Evolutionary conservation across 2,888 invertebrate genomes (phyloP), one percentile per base, ranked within the genome.

Genomic region (Oligia latruncula): DNA sequence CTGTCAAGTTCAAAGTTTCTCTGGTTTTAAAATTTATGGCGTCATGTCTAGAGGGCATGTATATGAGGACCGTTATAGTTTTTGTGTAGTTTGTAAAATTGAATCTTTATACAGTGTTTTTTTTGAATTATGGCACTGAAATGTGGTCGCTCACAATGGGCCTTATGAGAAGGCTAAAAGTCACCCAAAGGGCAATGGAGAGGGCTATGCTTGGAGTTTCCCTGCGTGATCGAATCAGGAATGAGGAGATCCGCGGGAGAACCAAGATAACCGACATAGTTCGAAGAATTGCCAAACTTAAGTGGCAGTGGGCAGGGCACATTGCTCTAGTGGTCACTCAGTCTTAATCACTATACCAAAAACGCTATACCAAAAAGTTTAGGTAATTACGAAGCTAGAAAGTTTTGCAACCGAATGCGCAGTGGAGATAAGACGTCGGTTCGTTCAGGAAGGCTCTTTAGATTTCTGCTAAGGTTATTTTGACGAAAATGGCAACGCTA

Each of bases 21-120:
- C 35, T 23, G 49, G 66, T 74, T 84, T 71, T 78, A 46, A 62
- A 72, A 66, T 84, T 49, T 81, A 81, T 80, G 40, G 46, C 23
- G 15, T 40, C 20, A 65, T 74, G 6, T 35, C 73, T 62, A 29
- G 1, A 58, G 11, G 20, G 11, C 15, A 35, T 68, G 4, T 49
- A 72, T 70, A 82, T 77, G 0, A 68, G 0, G 5, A 11, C 11
- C 5, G 17, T 4, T n/a, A 3, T 17, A 6, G 67, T 13, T 60
- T 8, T 20, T 13, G 2, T 4, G 13, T n/a, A 60, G 15, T 43
- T 58, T 13, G 5, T 55, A 23, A 40, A 78, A 13, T 40, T 77
- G 13, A 49, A 29, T 77, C 2, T 62, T 74, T 29, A n/a, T n/a
- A 5, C 11, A 40, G 4, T 4, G 0, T 3, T 35, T 35, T 35